These are phyloP conservation scores for Pterostichus madidus DNA, from an alignment of 2,888 invertebrate genomes.

Conservation along the genomic window DNA sequence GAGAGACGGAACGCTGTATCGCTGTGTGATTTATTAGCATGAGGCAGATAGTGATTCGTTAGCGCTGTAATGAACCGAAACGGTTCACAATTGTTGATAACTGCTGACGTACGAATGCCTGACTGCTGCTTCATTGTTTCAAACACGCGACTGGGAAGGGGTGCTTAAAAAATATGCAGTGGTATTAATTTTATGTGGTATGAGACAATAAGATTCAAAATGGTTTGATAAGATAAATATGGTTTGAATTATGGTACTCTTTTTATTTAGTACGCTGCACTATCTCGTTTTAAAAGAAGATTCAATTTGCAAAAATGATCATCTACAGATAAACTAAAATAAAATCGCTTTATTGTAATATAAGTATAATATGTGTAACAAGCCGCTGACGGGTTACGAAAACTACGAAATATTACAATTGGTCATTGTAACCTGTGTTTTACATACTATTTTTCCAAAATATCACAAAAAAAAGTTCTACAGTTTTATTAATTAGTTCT, in stretches of 20 bases:
- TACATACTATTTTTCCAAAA: no score
- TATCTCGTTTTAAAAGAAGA: no score
- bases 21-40: constrained; percentile 65
- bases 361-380: no score
- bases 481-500: no score
- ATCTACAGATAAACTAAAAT: no score
- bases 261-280: neutral
- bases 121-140: constrained; percentile 64
- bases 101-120: constrained; percentile 64
- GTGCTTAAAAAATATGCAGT: constrained; percentile 49
- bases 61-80: constrained; percentile 67
- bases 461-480: no score
- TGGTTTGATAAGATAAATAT: constrained; percentile 38
- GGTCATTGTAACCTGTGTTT: no score
- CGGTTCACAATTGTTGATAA: constrained; percentile 67
- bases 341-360: no score
- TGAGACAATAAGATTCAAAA: constrained; percentile 11
- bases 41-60: constrained; percentile 67
- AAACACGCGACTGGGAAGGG: constrained; percentile 44
- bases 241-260: constrained; percentile 23
- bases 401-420: no score
- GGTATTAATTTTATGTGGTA: constrained; percentile 50
- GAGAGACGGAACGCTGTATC: constrained; percentile 55
- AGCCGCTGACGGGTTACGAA: no score
- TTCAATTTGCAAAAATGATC: no score